Base-by-base conservation (phyloP, 2,888 invertebrate species). In the Drosophila paracracens region DNA sequence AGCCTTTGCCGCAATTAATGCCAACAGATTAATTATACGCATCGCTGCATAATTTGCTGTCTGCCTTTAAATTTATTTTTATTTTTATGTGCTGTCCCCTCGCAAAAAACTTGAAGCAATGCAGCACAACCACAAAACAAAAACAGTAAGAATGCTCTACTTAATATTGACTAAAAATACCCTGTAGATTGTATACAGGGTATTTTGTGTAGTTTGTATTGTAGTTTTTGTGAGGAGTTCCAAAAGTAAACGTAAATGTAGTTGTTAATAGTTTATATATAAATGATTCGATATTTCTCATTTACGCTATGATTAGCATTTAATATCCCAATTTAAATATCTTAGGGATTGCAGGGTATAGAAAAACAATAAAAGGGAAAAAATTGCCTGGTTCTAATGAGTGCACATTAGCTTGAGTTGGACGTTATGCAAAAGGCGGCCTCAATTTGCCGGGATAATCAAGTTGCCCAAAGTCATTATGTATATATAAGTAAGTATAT, bases 11-110 rank as follows among this genome's bases (percentile, higher is more conserved):
- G 77, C 87, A 87, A 87, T 87, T 87, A 87, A 87, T 89, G 90
- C 87, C 75, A 81, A 88, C 81, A 89, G 90, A 87, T 87, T 87
- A 87, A 89, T 87, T 87, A 85, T 85, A 87, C 87, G 87, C 87
- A 78, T 88, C 88, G 87, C 75, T 89, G 90, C 82, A 81, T 82
- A 73, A 76, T 79, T 78, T 70, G 82, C 74, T 75, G 67, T 71
- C 71, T 70, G 76, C 76, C 76, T 83, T 71, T 69, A 77, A 83
- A 77, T 79, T 76, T 74, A 74, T 79, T 83, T 82, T 72, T 63
- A 63, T 66, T 77, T 75, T 71, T 74, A 70, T 67, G 61, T 62
- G 40, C 66, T 43, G 50, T 16, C 52, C 51, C 25, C 31, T 60
- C 59, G 38, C 50, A 61, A 51, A 46, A 54, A 56, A 62, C 58